Evolutionary conservation across 2,888 invertebrate species (phyloP).

Genomic region (Digitonthophagus gazella): DNA sequence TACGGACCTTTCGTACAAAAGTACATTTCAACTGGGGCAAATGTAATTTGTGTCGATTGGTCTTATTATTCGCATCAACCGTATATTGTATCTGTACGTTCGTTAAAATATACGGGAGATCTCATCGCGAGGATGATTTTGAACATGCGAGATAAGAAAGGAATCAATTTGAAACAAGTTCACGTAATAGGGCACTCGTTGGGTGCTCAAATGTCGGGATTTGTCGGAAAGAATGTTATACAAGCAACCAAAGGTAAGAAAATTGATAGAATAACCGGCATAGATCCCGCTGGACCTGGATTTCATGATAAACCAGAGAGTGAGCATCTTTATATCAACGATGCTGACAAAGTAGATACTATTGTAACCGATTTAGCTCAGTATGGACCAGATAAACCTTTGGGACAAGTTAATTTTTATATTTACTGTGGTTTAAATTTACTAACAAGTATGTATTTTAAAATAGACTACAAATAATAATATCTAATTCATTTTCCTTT

Average conservation of each 20-base stretch:
- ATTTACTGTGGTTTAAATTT: background rate
- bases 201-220: slow-evolving; percentile 42
- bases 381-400: background rate
- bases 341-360: background rate
- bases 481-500: background rate
- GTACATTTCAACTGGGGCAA: background rate
- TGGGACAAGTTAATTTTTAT: slow-evolving; percentile 8
- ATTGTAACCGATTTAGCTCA: background rate
- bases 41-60: slow-evolving; percentile 2
- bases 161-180: slow-evolving; percentile 29
- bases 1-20: background rate
- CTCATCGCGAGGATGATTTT: background rate
- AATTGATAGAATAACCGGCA: slow-evolving; percentile 1
- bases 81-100: background rate
- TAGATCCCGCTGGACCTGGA: slow-evolving; percentile 2
- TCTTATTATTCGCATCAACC: background rate
- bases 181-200: slow-evolving; percentile 45
- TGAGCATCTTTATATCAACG: background rate
- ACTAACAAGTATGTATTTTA: background rate
- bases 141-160: background rate
- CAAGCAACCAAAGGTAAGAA: background rate
- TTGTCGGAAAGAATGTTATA: slow-evolving; percentile 38
- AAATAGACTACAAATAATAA: background rate
- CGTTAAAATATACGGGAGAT: background rate
- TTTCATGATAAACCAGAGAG: background rate